phyloP scores from a whole-genome alignment of 2,888 invertebrate species.

The Mactromeris polynyma region DNA sequence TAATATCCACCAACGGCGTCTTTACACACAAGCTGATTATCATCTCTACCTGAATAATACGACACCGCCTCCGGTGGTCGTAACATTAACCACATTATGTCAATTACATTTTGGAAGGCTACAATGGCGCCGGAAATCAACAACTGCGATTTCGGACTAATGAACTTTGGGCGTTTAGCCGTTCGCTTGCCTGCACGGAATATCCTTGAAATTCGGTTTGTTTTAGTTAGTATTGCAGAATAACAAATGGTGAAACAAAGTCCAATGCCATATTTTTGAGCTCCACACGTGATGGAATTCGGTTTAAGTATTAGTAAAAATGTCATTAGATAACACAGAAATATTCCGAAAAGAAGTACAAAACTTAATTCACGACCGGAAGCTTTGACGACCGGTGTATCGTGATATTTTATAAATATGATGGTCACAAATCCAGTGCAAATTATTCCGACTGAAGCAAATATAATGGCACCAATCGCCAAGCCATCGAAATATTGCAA shows the following conservation, averaged over 20 bases:
- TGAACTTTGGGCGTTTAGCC: constrained; percentile 87
- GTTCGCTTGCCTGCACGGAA: constrained; percentile 87
- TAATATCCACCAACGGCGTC: constrained; percentile 89
- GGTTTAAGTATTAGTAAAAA: constrained; percentile 87
- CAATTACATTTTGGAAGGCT: constrained; percentile 90
- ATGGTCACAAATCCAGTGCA: constrained; percentile 84
- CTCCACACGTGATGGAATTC: constrained; percentile 85
- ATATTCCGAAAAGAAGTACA: constrained; percentile 86
- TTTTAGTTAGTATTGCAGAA: constrained; percentile 87
- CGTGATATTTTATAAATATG: constrained; percentile 86
- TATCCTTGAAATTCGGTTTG: constrained; percentile 87
- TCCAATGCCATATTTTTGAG: constrained; percentile 87
- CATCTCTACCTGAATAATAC: constrained; percentile 96
- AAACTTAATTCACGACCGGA: constrained; percentile 88
- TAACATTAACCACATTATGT: constrained; percentile 96
- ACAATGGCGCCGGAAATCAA: constrained; percentile 87
- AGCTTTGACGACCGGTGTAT: constrained; percentile 88
- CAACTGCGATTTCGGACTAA: constrained; percentile 88
- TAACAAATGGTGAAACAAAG: constrained; percentile 87
- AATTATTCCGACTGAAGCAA: constrained; percentile 87
- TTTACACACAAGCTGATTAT: constrained; percentile 95
- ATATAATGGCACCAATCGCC: constrained; percentile 96
- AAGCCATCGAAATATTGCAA: constrained; percentile 91
- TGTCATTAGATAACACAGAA: constrained; percentile 86
- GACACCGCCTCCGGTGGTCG: constrained; percentile 95